These are phyloP conservation scores for Agrilus mali DNA, from an alignment of 2,888 invertebrate genomes.

Conservation along the genomic window DNA sequence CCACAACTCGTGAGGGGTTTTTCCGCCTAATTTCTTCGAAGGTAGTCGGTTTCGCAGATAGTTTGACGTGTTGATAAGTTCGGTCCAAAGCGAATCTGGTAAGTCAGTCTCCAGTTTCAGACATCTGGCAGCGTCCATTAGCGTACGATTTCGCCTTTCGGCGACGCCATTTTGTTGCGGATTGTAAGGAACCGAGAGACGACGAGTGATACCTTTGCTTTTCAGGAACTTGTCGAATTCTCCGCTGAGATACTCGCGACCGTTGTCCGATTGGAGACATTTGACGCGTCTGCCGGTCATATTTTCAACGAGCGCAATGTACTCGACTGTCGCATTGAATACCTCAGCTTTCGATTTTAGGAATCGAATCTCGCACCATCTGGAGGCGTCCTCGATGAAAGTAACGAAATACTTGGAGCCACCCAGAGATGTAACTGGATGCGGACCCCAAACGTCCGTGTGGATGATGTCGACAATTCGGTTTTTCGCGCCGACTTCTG, in stretches of 20 bases:
- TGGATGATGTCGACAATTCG: constrained; percentile 15
- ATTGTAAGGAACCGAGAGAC: constrained; percentile 11
- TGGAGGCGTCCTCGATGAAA: constrained; percentile 17
- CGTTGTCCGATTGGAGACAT: constrained; percentile 14
- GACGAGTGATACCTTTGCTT: constrained; percentile 11
- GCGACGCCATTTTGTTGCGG: constrained; percentile 16
- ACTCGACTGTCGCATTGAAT: constrained; percentile 10
- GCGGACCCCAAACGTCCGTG: constrained; percentile 14
- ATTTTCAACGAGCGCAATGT: constrained; percentile 9
- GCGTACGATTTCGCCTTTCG: constrained; percentile 18
- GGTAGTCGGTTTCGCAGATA: constrained; percentile 22
- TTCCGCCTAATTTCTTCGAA: constrained; percentile 13
- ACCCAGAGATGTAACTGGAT: neutral
- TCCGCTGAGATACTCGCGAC: constrained; percentile 10
- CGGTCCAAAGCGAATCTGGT: constrained; percentile 22
- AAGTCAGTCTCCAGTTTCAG: too few relatives aligned
- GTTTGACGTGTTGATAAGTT: constrained; percentile 22
- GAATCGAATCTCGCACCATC: constrained; percentile 15
- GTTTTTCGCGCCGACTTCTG: constrained; percentile 5
- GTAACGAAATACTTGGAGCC: constrained; percentile 14
- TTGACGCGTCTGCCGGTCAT: constrained; percentile 6
- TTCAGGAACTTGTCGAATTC: constrained; percentile 10
- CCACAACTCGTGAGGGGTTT: too few relatives aligned
- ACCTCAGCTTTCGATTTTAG: constrained; percentile 16
- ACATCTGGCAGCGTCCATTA: constrained; percentile 20